Evolutionary conservation across 2,113 vertebrate species (phyloP).

Genomic region (Circaetus gallicus): DNA sequence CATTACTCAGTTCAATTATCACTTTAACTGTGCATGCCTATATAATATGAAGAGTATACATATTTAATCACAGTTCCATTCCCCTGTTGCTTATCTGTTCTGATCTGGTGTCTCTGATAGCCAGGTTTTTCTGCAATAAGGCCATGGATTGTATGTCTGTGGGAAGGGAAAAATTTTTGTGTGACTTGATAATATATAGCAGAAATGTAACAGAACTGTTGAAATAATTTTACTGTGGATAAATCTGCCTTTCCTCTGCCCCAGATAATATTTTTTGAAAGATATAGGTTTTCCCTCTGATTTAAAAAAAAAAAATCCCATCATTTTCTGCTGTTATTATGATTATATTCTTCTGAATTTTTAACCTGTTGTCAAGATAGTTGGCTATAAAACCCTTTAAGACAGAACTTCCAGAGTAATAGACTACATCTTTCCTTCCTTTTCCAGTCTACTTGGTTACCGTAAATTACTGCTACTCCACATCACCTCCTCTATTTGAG

Average conservation of each 20-base stretch:
- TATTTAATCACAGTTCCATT: neutral
- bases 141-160: neutral
- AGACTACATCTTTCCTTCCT: neutral
- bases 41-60: neutral
- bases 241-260: neutral
- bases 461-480: neutral
- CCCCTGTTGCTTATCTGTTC: neutral
- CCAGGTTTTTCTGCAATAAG: neutral
- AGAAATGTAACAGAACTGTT: neutral
- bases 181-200: neutral
- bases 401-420: neutral
- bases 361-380: neutral
- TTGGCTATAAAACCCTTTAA: neutral
- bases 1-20: neutral
- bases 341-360: neutral
- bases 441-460: neutral
- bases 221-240: neutral
- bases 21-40: neutral
- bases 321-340: neutral
- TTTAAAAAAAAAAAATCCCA: neutral
- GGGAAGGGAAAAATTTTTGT: neutral
- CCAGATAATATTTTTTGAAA: neutral
- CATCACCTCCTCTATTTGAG: neutral
- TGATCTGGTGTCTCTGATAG: neutral
- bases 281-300: neutral